Conservation (phyloP, 2,888 invertebrate genomes). For the Agelastica alni region DNA sequence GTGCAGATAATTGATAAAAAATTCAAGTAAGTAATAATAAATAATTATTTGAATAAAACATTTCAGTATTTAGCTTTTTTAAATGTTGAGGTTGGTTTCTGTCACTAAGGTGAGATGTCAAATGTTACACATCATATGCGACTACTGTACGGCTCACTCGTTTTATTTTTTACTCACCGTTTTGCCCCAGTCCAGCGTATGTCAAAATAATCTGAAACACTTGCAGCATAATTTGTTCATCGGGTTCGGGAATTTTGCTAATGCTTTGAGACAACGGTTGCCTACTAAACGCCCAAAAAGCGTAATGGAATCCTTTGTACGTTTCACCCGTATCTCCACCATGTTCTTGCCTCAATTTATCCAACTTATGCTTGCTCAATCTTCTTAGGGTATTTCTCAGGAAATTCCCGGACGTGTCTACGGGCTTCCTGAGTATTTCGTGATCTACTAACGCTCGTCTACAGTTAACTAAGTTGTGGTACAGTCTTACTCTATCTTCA, state of each 20-base stretch:
- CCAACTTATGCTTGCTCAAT: slow-evolving; percentile 81
- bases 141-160: too few relatives aligned
- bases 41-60: too few relatives aligned
- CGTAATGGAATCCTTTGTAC: slow-evolving; percentile 84
- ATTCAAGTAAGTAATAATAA: too few relatives aligned
- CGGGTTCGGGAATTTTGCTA: slow-evolving; percentile 81
- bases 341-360: slow-evolving; percentile 73
- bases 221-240: slow-evolving; percentile 83
- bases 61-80: too few relatives aligned
- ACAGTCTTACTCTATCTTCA: slow-evolving; percentile 84
- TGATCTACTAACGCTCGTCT: slow-evolving; percentile 82
- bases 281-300: slow-evolving; percentile 90
- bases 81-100: too few relatives aligned
- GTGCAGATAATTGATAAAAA: too few relatives aligned
- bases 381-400: slow-evolving; percentile 85
- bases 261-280: slow-evolving; percentile 80
- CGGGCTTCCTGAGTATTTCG: slow-evolving; percentile 80
- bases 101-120: too few relatives aligned
- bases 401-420: slow-evolving; percentile 83
- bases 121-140: too few relatives aligned
- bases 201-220: slow-evolving; percentile 89
- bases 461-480: slow-evolving; percentile 84
- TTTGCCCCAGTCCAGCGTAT: slow-evolving; percentile 81
- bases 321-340: slow-evolving; percentile 76
- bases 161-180: too few relatives aligned